Evolutionary conservation across 1,140 invertebrate genomes (phyloP).

Genomic region (Glomeris maerens): DNA sequence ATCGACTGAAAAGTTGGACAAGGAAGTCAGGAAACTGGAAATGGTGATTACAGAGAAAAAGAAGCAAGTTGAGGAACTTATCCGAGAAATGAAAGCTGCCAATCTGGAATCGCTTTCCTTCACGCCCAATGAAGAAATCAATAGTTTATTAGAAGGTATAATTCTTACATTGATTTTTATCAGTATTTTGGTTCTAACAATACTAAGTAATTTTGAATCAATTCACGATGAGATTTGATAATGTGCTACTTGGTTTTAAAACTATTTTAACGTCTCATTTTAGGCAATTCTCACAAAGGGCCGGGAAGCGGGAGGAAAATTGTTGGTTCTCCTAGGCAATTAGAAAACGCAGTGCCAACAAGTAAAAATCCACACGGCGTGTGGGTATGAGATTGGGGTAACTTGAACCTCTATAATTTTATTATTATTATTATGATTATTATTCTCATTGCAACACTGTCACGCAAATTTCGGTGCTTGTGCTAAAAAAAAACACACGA

Average conservation of each 20-base stretch:
- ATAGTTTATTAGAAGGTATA: slow-evolving; percentile 52
- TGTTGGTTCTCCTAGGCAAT: slow-evolving; percentile 72
- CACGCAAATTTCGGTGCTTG: too few relatives aligned
- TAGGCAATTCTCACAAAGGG: slow-evolving; percentile 51
- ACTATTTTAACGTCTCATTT: too few relatives aligned
- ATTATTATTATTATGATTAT: too few relatives aligned
- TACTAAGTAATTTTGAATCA: too few relatives aligned
- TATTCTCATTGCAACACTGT: too few relatives aligned
- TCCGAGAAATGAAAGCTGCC: slow-evolving; percentile 79
- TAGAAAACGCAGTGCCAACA: slow-evolving; percentile 82
- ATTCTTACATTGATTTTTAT: slow-evolving; percentile 3
- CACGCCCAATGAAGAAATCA: slow-evolving; percentile 56
- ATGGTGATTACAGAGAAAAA: slow-evolving; percentile 45
- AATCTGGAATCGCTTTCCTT: slow-evolving; percentile 62
- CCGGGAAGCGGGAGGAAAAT: slow-evolving; percentile 73
- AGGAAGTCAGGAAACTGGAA: slow-evolving; percentile 42
- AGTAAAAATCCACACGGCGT: slow-evolving; percentile 91
- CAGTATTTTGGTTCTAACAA: too few relatives aligned
- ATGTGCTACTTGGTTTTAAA: too few relatives aligned
- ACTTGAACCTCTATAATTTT: too few relatives aligned
- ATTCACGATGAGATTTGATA: too few relatives aligned
- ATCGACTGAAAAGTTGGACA: slow-evolving; percentile 60
- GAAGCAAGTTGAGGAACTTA: slow-evolving; percentile 63
- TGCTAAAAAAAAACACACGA: too few relatives aligned
- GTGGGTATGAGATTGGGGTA: slow-evolving; percentile 52